A percentile compares a stretch with the other conserved stretches of the same genome.
These are phyloP conservation scores for Alloscopus bannaensis DNA, from an alignment of 2,888 invertebrate genomes.

Conservation along the genomic window DNA sequence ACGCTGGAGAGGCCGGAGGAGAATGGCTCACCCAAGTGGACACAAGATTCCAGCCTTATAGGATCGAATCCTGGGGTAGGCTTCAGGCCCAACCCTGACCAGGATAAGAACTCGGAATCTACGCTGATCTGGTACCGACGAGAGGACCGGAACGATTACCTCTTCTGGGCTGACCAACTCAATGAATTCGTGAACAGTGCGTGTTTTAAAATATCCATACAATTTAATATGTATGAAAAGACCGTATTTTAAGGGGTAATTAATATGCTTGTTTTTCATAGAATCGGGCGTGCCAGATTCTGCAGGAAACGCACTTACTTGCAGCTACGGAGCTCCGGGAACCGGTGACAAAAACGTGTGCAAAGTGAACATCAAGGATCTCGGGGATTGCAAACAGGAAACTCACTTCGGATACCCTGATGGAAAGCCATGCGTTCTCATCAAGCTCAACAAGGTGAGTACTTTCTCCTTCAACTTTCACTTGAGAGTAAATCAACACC, in stretches of 20 bases:
- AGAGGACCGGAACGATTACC: slow-evolving; percentile 80
- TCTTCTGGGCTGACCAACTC: slow-evolving; percentile 87
- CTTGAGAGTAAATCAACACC: no score
- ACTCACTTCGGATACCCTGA: slow-evolving; percentile 91
- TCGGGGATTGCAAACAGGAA: slow-evolving; percentile 85
- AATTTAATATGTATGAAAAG: no score
- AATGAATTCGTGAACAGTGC: slow-evolving; percentile 84
- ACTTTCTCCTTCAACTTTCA: no score
- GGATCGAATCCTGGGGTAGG: slow-evolving; percentile 95
- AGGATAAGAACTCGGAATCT: slow-evolving; percentile 94
- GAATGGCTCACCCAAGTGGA: slow-evolving; percentile 90
- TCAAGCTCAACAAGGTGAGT: slow-evolving; percentile 98
- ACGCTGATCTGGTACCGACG: slow-evolving; percentile 97
- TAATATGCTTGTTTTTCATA: no score
- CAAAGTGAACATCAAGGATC: slow-evolving; percentile 83
- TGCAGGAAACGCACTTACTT: slow-evolving; percentile 76
- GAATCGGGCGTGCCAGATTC: slow-evolving; percentile 78
- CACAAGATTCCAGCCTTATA: slow-evolving; percentile 89
- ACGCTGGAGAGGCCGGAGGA: slow-evolving; percentile 89
- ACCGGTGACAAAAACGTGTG: slow-evolving; percentile 77
- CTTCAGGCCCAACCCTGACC: slow-evolving; percentile 94
- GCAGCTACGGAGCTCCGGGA: slow-evolving; percentile 77
- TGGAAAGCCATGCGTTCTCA: slow-evolving; percentile 94
- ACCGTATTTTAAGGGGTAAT: no score
- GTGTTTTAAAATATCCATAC: no score